Evolutionary conservation across 2,113 vertebrate genomes (phyloP), one percentile per base, ranked within the genome.

Genomic region (Amblyopsis rosae): DNA sequence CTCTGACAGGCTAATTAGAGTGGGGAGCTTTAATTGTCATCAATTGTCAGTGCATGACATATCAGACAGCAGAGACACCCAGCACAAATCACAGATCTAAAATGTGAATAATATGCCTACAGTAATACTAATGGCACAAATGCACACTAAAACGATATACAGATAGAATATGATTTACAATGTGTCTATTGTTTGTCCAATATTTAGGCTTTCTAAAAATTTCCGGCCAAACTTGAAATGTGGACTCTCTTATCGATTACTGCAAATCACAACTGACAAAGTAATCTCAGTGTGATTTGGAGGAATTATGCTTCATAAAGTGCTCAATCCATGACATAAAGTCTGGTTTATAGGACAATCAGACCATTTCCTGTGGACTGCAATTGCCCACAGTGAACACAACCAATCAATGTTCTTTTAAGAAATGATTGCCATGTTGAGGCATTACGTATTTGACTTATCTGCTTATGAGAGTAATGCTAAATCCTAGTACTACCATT

Each of bases 41-140:
- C 77, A 83, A 86, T 74, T 81, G 74, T 81, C 70, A 84, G 72
- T 62, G 72, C 70, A 74, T 80, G 77, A 74, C 70, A 64, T 73
- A 79, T 69, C 62, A 81, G 51, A 57, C 64, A 71, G 59, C 59
- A 70, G 65, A 67, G 66, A 50, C 55, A 69, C 65, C 51, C 49
- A 69, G 62, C 16, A 45, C 62, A 70, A 61, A 77, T 79, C 62
- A 70, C 46, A 54, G 51, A 56, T 51, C 64, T 9, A 49, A 19
- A 66, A 41, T 66, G 45, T 58, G 7, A 41, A 41, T 41, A 41
- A 41, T 41, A 41, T 4, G 35, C 7, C 35, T 41, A n/a, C n/a
- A n/a, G n/a, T n/a, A 41, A 41, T 41, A 41, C 4, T 41, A 41
- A 41, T 32, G 1, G 6, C 1, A 10, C 16, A 49, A 65, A 33